phyloP scores from a whole-genome alignment of 1,140 invertebrate genomes.

The Zaprionus ghesquierei region DNA sequence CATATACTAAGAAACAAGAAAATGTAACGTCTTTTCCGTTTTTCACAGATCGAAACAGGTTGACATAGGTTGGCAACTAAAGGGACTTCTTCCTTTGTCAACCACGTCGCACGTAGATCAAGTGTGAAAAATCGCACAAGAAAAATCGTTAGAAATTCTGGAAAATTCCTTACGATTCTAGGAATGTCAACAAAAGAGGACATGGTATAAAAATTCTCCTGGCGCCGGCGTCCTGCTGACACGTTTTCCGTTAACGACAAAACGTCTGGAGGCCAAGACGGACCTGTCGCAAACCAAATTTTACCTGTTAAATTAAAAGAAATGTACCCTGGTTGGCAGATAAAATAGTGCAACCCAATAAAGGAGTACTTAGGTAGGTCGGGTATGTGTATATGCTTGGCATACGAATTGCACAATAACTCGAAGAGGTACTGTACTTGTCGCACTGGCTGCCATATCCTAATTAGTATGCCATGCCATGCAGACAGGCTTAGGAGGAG shows the following conservation, averaged over 20 bases:
- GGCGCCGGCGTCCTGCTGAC: slow-evolving; percentile 72
- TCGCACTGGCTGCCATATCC: background rate
- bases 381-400: background rate
- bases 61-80: slow-evolving; percentile 1
- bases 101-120: slow-evolving; percentile 44
- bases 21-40: background rate
- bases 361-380: slow-evolving; percentile 4
- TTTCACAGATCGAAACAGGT: slow-evolving; percentile 1
- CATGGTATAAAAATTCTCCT: slow-evolving; percentile 43
- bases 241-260: slow-evolving; percentile 46
- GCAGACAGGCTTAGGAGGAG: background rate
- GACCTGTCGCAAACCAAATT: slow-evolving; percentile 45
- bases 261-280: slow-evolving; percentile 24
- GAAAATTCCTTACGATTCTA: slow-evolving; percentile 42
- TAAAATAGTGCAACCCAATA: slow-evolving; percentile 15
- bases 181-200: slow-evolving; percentile 58
- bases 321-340: background rate
- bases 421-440: background rate
- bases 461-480: background rate
- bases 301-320: slow-evolving; percentile 47
- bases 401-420: background rate
- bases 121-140: slow-evolving; percentile 73
- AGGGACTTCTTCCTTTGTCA: background rate
- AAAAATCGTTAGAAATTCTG: slow-evolving; percentile 35
- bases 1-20: background rate